Percentiles rank a stretch among this genome's conserved stretches.
These are phyloP conservation scores for Mustela erminea DNA, from an alignment of 2,797 vertebrate genomes.

Conservation along the genomic window DNA sequence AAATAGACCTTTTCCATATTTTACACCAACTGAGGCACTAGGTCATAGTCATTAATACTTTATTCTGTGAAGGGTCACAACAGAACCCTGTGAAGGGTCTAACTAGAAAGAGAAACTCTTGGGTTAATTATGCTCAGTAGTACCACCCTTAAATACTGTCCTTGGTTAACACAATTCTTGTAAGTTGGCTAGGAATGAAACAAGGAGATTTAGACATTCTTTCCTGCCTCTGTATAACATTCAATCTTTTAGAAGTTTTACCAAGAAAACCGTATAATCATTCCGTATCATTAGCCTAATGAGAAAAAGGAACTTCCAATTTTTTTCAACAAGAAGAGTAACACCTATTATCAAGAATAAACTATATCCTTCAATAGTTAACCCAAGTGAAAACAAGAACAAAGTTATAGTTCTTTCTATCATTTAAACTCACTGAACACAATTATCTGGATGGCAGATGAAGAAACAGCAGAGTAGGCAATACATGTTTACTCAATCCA, in stretches of 20 bases:
- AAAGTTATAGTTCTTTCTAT: slow-evolving; percentile 22
- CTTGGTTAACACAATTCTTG: slow-evolving; percentile 43
- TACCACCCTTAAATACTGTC: slow-evolving; percentile 21
- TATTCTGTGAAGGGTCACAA: neutral
- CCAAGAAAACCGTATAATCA: slow-evolving; percentile 20
- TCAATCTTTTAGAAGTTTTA: neutral
- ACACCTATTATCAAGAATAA: slow-evolving; percentile 52
- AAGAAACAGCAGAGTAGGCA: neutral
- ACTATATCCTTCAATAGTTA: neutral
- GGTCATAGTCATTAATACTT: neutral
- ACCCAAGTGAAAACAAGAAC: slow-evolving; percentile 1
- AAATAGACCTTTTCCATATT: neutral
- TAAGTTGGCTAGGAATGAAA: slow-evolving; percentile 26
- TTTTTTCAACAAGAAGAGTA: neutral
- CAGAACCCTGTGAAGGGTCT: neutral
- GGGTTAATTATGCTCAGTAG: neutral
- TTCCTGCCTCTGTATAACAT: slow-evolving; percentile 2
- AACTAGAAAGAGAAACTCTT: slow-evolving; percentile 46
- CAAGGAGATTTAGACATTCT: slow-evolving; percentile 52
- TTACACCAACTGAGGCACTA: slow-evolving; percentile 15
- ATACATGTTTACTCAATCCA: neutral
- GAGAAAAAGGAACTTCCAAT: neutral
- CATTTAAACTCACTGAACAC: slow-evolving; percentile 30
- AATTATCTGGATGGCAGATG: neutral
- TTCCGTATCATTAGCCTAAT: slow-evolving; percentile 64